phyloP scores from a whole-genome alignment of 92 coral and sea anemone genomes.

The Parazoanthus atlanticus region DNA sequence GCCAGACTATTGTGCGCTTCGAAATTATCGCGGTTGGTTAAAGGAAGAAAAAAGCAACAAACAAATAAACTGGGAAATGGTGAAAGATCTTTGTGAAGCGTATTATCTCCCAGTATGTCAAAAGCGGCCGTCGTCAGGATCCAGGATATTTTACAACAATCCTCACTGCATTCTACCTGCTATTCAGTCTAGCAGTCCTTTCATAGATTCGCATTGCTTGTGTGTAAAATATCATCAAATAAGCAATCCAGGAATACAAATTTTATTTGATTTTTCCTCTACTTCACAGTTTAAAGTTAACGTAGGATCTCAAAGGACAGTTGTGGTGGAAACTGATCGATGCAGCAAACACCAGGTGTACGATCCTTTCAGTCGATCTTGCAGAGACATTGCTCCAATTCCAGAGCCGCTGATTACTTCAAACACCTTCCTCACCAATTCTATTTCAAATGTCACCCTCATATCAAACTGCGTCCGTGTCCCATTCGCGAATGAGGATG shows the following conservation, averaged over 20 bases:
- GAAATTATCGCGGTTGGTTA: background rate
- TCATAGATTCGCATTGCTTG: slow-evolving; percentile 3
- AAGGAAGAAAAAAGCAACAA: background rate
- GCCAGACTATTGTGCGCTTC: background rate
- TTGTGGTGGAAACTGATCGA: background rate
- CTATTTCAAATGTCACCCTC: too few species aligned
- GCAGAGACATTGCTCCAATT: too few species aligned
- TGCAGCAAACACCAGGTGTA: too few species aligned
- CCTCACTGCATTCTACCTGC: slow-evolving; percentile 1
- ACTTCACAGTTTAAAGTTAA: too few species aligned
- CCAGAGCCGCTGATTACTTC: background rate
- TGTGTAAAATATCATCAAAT: too few species aligned
- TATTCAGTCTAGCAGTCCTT: background rate
- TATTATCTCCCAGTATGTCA: background rate
- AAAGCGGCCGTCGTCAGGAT: background rate
- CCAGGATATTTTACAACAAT: background rate
- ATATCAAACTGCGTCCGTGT: background rate
- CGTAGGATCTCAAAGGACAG: background rate
- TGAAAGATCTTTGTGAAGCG: too few species aligned
- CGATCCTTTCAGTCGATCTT: too few species aligned
- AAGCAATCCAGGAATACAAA: background rate
- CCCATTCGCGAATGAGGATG: background rate
- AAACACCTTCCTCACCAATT: background rate
- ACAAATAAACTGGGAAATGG: too few species aligned
- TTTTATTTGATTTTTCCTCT: background rate